Percentiles rank a stretch among this genome's conserved stretches.
These are phyloP conservation scores for Achroia grisella DNA, from an alignment of 1,140 invertebrate genomes.

Conservation along the genomic window DNA sequence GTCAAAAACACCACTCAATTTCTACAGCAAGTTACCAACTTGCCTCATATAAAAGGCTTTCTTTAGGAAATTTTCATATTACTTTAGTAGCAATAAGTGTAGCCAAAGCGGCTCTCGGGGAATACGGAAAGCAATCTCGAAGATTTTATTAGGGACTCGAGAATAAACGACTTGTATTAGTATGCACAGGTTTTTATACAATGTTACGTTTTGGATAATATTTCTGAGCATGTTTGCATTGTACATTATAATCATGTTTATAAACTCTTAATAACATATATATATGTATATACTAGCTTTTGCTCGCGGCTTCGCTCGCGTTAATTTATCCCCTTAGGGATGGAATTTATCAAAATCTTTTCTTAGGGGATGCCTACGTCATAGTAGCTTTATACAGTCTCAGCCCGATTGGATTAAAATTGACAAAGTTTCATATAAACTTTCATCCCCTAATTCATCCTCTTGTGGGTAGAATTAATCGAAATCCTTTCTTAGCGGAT, in stretches of 20 bases:
- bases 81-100: conserved; percentile 21
- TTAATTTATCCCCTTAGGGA: no score
- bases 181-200: not conserved
- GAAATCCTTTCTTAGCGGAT: no score
- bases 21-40: conserved; percentile 6
- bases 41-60: conserved; percentile 19
- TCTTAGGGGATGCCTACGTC: no score
- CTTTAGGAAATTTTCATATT: conserved; percentile 26
- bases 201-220: not conserved
- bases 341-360: no score
- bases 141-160: conserved; percentile 11
- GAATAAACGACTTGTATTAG: conserved; percentile 8
- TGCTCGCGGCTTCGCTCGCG: no score
- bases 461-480: no score
- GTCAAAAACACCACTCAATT: not conserved
- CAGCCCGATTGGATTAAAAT: no score
- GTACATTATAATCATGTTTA: not conserved
- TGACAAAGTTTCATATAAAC: no score
- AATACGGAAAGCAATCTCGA: conserved; percentile 12
- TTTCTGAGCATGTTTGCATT: not conserved
- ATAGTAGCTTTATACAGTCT: no score
- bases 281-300: no score
- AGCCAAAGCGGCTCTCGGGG: conserved; percentile 2
- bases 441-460: no score
- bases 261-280: no score